phyloP scores from a whole-genome alignment of 2,797 vertebrate species.

The Mormyrops boulengeri region DNA sequence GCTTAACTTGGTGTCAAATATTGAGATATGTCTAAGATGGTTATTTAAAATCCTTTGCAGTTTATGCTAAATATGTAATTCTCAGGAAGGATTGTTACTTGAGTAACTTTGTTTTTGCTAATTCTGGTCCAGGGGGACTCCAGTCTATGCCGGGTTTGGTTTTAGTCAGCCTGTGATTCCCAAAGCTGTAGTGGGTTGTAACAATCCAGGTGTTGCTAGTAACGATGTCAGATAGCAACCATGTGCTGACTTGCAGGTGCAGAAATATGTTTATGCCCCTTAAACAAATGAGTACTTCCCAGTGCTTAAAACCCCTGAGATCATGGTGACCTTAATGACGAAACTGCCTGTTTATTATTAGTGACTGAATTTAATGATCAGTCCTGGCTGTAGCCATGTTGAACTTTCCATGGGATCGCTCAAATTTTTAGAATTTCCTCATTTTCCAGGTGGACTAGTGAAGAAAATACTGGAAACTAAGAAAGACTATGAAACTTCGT shows the following conservation, averaged over 20 bases:
- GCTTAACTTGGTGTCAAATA: neutral
- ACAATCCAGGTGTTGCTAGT: neutral
- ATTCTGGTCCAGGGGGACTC: neutral
- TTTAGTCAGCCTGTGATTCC: neutral
- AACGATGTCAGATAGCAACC: neutral
- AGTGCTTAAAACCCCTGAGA: neutral
- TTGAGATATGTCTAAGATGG: neutral
- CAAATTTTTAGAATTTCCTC: neutral
- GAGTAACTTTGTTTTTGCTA: neutral
- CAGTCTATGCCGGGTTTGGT: neutral
- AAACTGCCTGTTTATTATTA: neutral
- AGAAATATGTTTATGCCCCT: neutral
- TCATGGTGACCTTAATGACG: neutral
- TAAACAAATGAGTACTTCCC: neutral
- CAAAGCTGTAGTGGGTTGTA: neutral
- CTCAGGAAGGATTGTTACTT: neutral
- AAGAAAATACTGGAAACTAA: slow-evolving; percentile 93
- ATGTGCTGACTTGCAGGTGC: neutral
- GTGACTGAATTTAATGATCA: neutral
- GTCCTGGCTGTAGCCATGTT: neutral
- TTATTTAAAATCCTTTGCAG: neutral
- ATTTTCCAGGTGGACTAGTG: slow-evolving; percentile 81
- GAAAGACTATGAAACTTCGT: slow-evolving; percentile 79
- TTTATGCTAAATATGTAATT: neutral
- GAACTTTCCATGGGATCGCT: neutral